Conservation (phyloP, 2,113 vertebrate genomes). For the Theropithecus gelada region DNA sequence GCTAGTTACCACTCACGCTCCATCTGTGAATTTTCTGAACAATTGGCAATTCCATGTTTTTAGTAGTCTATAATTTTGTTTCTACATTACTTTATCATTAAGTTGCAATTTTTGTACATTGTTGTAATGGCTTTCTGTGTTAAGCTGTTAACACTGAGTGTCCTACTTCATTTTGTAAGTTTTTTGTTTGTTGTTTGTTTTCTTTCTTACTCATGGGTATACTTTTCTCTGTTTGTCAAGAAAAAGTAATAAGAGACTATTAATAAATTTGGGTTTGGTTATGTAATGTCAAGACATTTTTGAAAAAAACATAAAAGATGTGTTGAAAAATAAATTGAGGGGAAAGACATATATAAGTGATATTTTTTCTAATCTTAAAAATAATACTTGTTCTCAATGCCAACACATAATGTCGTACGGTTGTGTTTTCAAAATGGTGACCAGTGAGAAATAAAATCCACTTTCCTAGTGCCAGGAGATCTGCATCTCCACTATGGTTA, state of each 20-base stretch:
- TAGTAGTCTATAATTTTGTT: conserved; percentile 86
- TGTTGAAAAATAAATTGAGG: conserved; percentile 75
- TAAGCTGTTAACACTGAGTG: conserved; percentile 80
- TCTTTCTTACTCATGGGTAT: not conserved
- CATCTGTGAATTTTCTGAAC: conserved; percentile 85
- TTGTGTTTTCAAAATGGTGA: not conserved
- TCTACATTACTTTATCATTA: conserved; percentile 79
- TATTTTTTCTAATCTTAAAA: not conserved
- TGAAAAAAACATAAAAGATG: conserved; percentile 80
- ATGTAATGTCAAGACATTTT: conserved; percentile 88
- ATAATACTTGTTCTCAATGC: not conserved
- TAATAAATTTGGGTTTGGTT: conserved; percentile 87
- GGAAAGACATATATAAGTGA: not conserved
- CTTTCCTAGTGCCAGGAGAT: not conserved
- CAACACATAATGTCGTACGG: not conserved
- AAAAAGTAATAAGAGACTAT: conserved; percentile 84
- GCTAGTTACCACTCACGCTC: conserved; percentile 82
- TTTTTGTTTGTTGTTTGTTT: conserved; percentile 63
- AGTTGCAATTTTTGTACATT: conserved; percentile 81
- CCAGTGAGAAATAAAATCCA: not conserved
- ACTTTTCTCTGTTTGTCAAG: conserved; percentile 66
- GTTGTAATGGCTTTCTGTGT: conserved; percentile 85
- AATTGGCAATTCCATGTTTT: conserved; percentile 85
- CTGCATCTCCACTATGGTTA: not conserved
- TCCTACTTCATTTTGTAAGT: conserved; percentile 84